Evolutionary conservation across 1,140 invertebrate genomes (phyloP).

Genomic region (Sesamia nonagrioides): DNA sequence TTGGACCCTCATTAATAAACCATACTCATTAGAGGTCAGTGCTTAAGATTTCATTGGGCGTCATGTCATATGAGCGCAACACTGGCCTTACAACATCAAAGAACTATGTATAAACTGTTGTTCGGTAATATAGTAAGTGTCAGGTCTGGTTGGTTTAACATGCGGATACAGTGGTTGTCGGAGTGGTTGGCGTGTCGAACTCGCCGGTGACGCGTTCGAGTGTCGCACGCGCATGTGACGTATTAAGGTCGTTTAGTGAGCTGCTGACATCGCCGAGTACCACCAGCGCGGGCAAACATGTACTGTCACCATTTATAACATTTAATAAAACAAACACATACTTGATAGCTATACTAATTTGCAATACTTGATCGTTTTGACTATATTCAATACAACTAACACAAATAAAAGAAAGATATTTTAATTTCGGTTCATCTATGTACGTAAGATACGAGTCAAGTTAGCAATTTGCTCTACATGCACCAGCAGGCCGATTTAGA

Average conservation of each 20-base stretch:
- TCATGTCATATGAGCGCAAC: no score
- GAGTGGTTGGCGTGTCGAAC: not conserved
- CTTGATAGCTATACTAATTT: not conserved
- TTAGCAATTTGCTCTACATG: slow-evolving; percentile 11
- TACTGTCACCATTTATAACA: not conserved
- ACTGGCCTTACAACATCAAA: not conserved
- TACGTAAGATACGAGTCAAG: not conserved
- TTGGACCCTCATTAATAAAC: not conserved
- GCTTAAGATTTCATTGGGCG: not conserved
- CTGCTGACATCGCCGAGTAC: slow-evolving; percentile 20
- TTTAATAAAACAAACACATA: not conserved
- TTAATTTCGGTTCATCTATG: not conserved
- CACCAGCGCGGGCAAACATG: not conserved
- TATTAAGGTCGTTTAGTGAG: not conserved
- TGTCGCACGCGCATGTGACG: not conserved
- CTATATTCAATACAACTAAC: not conserved
- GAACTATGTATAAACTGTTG: not conserved
- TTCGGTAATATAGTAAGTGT: not conserved
- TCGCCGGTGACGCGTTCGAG: not conserved
- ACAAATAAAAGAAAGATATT: not conserved
- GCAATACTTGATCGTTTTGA: not conserved
- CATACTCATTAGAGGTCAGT: not conserved
- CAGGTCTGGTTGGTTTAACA: not conserved
- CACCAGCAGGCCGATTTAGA: slow-evolving; percentile 7
- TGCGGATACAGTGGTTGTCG: not conserved